These are phyloP conservation scores for Arothron firmamentum DNA, from an alignment of 2,113 vertebrate genomes.

Conservation along the genomic window DNA sequence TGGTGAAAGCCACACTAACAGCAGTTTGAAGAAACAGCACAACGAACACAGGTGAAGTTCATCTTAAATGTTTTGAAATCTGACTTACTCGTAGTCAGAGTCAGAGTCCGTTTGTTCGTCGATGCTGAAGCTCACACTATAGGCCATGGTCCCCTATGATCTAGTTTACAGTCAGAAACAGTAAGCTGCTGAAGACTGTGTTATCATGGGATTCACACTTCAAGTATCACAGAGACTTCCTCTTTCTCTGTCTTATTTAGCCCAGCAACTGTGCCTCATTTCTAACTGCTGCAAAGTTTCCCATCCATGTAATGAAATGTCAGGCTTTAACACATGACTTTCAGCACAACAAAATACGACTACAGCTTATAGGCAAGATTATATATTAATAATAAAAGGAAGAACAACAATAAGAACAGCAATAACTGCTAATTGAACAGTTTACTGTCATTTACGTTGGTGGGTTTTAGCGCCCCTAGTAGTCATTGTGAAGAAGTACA, in stretches of 20 bases:
- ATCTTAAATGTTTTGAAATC: background rate
- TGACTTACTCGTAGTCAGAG: slow-evolving; percentile 43
- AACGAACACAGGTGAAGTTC: background rate
- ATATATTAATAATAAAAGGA: too few relatives aligned
- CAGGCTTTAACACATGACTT: background rate
- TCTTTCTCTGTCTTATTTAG: background rate
- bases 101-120: slow-evolving; percentile 27
- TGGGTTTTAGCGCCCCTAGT: background rate
- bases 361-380: too few relatives aligned
- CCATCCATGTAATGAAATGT: background rate
- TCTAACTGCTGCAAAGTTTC: background rate
- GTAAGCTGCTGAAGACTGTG: too few relatives aligned
- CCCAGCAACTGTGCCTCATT: slow-evolving; percentile 13
- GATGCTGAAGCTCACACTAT: background rate
- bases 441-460: too few relatives aligned
- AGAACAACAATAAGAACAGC: too few relatives aligned
- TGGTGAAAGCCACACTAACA: too few relatives aligned
- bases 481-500: background rate
- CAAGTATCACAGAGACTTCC: slow-evolving; percentile 7
- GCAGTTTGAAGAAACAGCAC: background rate
- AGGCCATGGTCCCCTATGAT: slow-evolving; percentile 14
- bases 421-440: too few relatives aligned
- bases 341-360: too few relatives aligned
- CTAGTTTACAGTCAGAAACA: background rate
- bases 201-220: too few relatives aligned